Conservation (phyloP, 35 echinoderm and acorn worm species). For the Diadema setosum region DNA sequence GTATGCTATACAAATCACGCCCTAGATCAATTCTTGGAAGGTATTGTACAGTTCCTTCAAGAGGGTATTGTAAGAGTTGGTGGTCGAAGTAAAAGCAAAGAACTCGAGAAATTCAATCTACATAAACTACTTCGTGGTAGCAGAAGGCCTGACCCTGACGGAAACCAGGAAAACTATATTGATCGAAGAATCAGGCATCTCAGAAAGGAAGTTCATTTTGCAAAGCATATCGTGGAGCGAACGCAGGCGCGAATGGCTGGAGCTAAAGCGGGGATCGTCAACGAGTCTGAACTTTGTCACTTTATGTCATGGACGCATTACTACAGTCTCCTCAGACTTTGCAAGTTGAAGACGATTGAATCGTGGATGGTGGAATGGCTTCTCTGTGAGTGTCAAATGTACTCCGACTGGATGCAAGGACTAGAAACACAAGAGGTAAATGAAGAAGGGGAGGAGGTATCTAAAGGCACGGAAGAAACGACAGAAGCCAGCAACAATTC, state of each 20-base stretch:
- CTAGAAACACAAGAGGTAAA: no score
- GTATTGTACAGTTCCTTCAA: constrained; percentile 18
- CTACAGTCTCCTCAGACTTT: not conserved
- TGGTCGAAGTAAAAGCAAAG: constrained; percentile 61
- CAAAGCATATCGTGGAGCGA: not conserved
- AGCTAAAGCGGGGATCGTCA: not conserved
- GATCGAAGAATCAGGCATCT: not conserved
- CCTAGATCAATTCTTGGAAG: constrained; percentile 88
- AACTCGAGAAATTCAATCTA: constrained; percentile 34
- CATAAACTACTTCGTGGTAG: not conserved
- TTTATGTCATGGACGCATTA: not conserved
- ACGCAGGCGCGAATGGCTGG: not conserved
- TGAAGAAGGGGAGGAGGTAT: no score
- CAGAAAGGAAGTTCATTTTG: not conserved
- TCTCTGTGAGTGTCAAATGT: not conserved
- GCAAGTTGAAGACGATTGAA: not conserved
- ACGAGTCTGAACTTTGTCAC: not conserved
- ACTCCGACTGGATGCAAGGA: not conserved
- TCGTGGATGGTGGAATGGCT: not conserved
- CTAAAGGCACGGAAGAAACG: not conserved
- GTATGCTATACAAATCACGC: constrained; percentile 95
- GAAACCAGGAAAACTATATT: no score
- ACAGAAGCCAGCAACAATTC: not conserved
- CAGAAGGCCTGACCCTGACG: no score
- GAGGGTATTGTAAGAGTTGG: constrained; percentile 66